Evolutionary conservation across 1,140 invertebrate species (phyloP), one percentile per base, ranked within the genome.

Genomic region (Ctenoplectra terminalis): DNA sequence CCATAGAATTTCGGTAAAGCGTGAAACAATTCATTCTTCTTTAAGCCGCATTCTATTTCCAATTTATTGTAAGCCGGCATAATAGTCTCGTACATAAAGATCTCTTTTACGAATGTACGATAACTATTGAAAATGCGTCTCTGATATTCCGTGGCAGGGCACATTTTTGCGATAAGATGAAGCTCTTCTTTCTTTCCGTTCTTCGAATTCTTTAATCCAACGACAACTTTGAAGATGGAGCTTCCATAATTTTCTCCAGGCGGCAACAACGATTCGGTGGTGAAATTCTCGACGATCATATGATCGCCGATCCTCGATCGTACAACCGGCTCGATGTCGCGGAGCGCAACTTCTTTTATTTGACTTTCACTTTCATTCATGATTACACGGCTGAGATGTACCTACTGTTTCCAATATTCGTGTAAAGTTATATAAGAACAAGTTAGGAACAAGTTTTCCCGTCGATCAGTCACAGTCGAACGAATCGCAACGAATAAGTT

Each of bases 181-280:
- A 93, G 66, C 17, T 89, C 67, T 50, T 93, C 86, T 15, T 86
- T 60, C 23, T 86, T n/a, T 17, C 52, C 78, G 1, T 85, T 29
- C 17, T 84, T 75, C 1, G 76, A n/a, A 1, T 83, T 79, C 9
- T 72, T 90, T 2, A 93, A 77, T 8, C 82, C 60, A 0, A 92
- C 90, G 13, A 90, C 73, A 0, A 96, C 91, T 9, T 90, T 90
- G 1, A 95, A 83, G 81, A 96, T 95, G 0, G 93, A 85, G 89
- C 95, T 95, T 8, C 95, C 95, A 82, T 95, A 96, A 90, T 96
- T 96, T 83, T 96, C 95, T 1, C 95, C 95, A 0, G 93, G 92
- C 61, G 93, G 90, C 8, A 93, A 52, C 31, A 94, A 40, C 4
- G 63, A 46, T n/a, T 82, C 73, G 0, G 82, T 84, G 7, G 69